Evolutionary conservation across 2,797 vertebrate genomes (phyloP).

Genomic region (Sciurus vulgaris): DNA sequence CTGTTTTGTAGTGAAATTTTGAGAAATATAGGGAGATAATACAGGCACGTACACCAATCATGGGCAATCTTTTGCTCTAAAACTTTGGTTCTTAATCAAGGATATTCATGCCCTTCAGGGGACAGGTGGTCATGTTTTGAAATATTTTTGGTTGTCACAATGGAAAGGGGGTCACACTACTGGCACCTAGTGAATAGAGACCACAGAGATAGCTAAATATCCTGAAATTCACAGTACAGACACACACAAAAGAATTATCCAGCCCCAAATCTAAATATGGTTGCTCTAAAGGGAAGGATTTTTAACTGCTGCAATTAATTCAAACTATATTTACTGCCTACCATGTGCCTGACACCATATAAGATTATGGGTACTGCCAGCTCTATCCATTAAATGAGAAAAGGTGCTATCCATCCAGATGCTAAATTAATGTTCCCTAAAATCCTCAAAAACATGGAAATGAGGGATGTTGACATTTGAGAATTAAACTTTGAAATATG

Average conservation of each 20-base stretch:
- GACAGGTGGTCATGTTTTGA: not conserved
- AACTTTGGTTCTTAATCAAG: not conserved
- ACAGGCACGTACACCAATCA: not conserved
- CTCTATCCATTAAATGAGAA: not conserved
- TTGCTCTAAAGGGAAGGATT: not conserved
- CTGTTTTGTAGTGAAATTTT: not conserved
- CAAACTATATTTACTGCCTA: not conserved
- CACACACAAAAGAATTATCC: not conserved
- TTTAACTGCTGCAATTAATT: not conserved
- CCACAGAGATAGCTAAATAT: not conserved
- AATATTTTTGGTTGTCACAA: not conserved
- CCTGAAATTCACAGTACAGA: not conserved
- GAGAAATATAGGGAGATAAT: not conserved
- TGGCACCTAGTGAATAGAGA: not conserved
- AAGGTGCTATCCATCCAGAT: not conserved
- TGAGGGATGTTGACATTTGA: not conserved
- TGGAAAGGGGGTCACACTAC: not conserved
- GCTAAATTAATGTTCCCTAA: not conserved
- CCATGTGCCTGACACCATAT: not conserved
- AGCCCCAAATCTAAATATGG: not conserved
- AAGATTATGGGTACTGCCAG: not conserved
- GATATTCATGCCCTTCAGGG: not conserved
- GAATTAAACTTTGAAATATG: not conserved
- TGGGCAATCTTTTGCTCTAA: not conserved
- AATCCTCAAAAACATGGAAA: not conserved